Evolutionary conservation across 2,888 invertebrate species (phyloP).

Genomic region (Toxonevra muliebris): DNA sequence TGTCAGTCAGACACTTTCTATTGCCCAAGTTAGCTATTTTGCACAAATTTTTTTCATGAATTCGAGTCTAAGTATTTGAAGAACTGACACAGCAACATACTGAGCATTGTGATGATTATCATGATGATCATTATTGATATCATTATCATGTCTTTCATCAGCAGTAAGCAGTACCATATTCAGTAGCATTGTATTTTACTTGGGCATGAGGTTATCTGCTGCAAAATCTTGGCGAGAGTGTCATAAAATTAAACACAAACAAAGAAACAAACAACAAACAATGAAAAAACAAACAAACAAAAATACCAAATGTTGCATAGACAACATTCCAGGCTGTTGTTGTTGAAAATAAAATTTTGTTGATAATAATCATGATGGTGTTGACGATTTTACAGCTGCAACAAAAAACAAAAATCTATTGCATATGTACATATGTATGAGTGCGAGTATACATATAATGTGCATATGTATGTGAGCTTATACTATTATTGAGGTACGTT

Average conservation of each 20-base stretch:
- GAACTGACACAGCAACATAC: too few species aligned
- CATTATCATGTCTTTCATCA: too few species aligned
- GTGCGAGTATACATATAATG: conserved; percentile 4
- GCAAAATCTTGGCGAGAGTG: conserved; percentile 17
- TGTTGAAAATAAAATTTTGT: not conserved
- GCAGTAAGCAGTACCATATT: too few species aligned
- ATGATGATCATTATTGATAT: too few species aligned
- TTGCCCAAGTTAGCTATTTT: too few species aligned
- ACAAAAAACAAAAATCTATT: not conserved
- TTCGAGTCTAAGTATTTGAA: too few species aligned
- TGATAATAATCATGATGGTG: not conserved
- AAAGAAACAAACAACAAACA: not conserved
- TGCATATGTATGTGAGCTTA: too few species aligned
- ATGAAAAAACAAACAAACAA: conserved; percentile 5
- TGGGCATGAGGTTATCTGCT: conserved; percentile 31
- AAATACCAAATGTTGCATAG: not conserved
- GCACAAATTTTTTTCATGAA: too few species aligned
- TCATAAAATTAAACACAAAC: conserved; percentile 6
- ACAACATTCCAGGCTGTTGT: conserved; percentile 7
- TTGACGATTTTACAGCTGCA: not conserved
- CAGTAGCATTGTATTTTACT: too few species aligned
- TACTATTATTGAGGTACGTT: too few species aligned
- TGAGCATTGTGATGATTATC: too few species aligned
- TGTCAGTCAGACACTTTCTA: too few species aligned
- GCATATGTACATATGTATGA: not conserved